Evolutionary conservation across 2,888 invertebrate genomes (phyloP).

Genomic region (Adela reaumurella): DNA sequence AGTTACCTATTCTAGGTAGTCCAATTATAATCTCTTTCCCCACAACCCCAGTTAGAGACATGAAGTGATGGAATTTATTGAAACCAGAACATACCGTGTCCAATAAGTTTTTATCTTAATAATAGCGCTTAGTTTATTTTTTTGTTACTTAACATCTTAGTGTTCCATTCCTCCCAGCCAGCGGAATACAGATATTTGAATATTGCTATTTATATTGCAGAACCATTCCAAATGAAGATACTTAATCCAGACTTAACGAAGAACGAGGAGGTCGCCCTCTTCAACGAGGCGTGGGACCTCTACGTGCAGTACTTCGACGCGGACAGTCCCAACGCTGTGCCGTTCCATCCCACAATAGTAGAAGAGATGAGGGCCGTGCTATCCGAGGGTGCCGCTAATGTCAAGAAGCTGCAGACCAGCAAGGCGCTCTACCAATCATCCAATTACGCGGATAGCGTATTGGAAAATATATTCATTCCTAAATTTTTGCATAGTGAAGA

Average conservation of each 20-base stretch:
- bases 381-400: constrained; percentile 56
- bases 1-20: too few relatives aligned
- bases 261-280: constrained; percentile 59
- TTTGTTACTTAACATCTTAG: too few relatives aligned
- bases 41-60: too few relatives aligned
- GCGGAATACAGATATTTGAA: too few relatives aligned
- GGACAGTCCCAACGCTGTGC: constrained; percentile 58
- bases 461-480: constrained; percentile 72
- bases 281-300: constrained; percentile 63
- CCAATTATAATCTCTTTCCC: too few relatives aligned
- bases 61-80: too few relatives aligned
- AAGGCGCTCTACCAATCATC: constrained; percentile 76
- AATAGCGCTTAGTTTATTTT: too few relatives aligned
- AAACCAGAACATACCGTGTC: too few relatives aligned
- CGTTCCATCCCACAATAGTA: constrained; percentile 53
- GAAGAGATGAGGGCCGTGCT: constrained; percentile 52
- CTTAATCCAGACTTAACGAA: constrained; percentile 70
- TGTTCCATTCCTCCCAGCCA: too few relatives aligned
- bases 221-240: constrained; percentile 76
- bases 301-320: constrained; percentile 65
- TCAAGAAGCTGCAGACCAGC: constrained; percentile 64
- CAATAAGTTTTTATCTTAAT: too few relatives aligned
- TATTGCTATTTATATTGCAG: constrained; percentile 34
- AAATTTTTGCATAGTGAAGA: constrained; percentile 80
- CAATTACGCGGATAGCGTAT: constrained; percentile 67